A percentile compares a stretch with the other conserved stretches of the same genome.
Evolutionary conservation across 2,888 invertebrate species (phyloP).

Genomic region (Chymomyza caudatula): DNA sequence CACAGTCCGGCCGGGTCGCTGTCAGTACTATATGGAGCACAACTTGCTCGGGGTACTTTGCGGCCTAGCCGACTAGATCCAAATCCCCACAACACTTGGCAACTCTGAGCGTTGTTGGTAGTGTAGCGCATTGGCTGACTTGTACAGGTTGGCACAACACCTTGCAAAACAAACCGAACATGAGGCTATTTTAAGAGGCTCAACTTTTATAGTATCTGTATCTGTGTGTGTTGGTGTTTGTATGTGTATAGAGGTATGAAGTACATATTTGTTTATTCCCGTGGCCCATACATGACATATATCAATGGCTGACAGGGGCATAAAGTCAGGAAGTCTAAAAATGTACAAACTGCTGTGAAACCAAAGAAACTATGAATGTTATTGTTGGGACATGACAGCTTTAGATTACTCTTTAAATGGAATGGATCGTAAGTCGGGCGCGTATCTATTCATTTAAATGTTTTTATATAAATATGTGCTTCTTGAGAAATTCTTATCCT

Average conservation of each 20-base stretch:
- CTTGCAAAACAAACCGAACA: slow-evolving; percentile 26
- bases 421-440: too few species aligned
- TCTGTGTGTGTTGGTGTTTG: neutral
- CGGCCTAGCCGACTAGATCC: neutral
- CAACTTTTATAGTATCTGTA: neutral
- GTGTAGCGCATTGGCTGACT: neutral
- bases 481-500: too few species aligned
- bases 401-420: neutral
- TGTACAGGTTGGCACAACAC: slow-evolving; percentile 22
- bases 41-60: neutral
- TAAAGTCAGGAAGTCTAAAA: slow-evolving; percentile 53
- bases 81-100: neutral
- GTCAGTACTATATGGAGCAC: slow-evolving; percentile 53
- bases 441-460: too few species aligned
- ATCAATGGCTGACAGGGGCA: slow-evolving; percentile 44
- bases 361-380: neutral
- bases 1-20: slow-evolving; percentile 13
- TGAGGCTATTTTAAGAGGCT: slow-evolving; percentile 43
- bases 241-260: neutral
- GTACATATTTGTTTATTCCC: neutral
- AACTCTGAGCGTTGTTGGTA: neutral
- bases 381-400: neutral
- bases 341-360: slow-evolving; percentile 1
- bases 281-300: slow-evolving; percentile 56
- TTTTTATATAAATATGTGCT: too few species aligned